Percentiles rank a stretch among this genome's conserved stretches.
Evolutionary conservation across 2,113 vertebrate species (phyloP).

Genomic region (Thunnus maccoyii): DNA sequence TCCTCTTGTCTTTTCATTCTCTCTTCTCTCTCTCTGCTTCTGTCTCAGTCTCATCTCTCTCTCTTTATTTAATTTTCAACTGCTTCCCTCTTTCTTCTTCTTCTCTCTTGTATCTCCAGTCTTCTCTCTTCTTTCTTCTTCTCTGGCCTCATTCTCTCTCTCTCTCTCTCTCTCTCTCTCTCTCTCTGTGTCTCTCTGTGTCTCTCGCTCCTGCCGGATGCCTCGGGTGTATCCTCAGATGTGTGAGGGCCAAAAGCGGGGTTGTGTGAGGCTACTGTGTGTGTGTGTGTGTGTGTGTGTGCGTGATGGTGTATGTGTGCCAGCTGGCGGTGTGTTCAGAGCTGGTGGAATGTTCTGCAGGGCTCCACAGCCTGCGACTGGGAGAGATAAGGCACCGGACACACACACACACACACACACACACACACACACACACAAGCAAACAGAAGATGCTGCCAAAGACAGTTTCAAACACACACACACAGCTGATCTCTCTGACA

Average conservation of each 20-base stretch:
- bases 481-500: not conserved
- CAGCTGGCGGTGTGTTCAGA: conserved; percentile 75
- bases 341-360: conserved; percentile 76
- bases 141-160: no score
- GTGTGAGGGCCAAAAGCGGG: conserved; percentile 70
- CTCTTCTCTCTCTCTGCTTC: not conserved
- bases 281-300: conserved; percentile 13
- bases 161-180: conserved; percentile 25
- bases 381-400: conserved; percentile 71
- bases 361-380: conserved; percentile 73
- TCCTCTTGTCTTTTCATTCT: no score
- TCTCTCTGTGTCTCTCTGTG: not conserved
- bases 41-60: not conserved
- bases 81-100: not conserved
- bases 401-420: conserved; percentile 49
- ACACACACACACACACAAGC: conserved; percentile 24
- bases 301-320: conserved; percentile 51
- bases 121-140: not conserved
- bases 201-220: conserved; percentile 36
- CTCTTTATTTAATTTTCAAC: not conserved
- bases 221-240: conserved; percentile 72
- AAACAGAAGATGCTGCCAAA: conserved; percentile 50
- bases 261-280: conserved; percentile 64
- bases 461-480: conserved; percentile 22
- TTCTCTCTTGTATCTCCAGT: not conserved